Evolutionary conservation across 2,797 vertebrate species (phyloP).

Genomic region (Siniperca undulata): DNA sequence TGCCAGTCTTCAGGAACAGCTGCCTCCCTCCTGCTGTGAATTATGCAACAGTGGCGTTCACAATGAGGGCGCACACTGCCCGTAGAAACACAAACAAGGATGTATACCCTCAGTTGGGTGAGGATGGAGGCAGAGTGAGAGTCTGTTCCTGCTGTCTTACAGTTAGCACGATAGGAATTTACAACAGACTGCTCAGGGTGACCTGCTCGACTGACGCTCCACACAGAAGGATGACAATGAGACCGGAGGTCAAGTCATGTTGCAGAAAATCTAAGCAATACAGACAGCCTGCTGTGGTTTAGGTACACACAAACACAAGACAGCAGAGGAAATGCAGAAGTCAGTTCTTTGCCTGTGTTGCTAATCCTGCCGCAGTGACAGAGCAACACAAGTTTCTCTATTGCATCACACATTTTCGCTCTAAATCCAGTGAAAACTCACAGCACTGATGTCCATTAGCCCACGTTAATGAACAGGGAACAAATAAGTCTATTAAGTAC

Average conservation of each 20-base stretch:
- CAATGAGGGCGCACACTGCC: conserved; percentile 46
- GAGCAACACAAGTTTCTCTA: conserved; percentile 46
- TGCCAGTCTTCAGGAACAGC: conserved; percentile 65
- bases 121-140: conserved; percentile 26
- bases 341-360: conserved; percentile 47
- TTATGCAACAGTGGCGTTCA: conserved; percentile 75
- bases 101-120: conserved; percentile 39
- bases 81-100: conserved; percentile 66
- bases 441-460: conserved; percentile 37
- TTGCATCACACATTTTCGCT: conserved; percentile 56
- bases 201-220: conserved; percentile 53
- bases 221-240: conserved; percentile 31
- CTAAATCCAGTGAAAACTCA: conserved; percentile 44
- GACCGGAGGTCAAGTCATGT: conserved; percentile 48
- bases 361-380: conserved; percentile 66
- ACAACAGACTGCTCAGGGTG: conserved; percentile 69
- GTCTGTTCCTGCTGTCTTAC: conserved; percentile 44
- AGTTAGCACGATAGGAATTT: conserved; percentile 38
- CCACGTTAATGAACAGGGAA: conserved; percentile 26
- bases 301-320: conserved; percentile 41
- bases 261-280: conserved; percentile 37
- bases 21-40: conserved; percentile 65
- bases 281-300: conserved; percentile 44
- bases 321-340: conserved; percentile 50
- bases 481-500: neutral